A percentile compares a stretch with the other conserved stretches of the same genome.
phyloP scores from a whole-genome alignment of 92 coral and sea anemone species.

The Zoanthus sociatus region DNA sequence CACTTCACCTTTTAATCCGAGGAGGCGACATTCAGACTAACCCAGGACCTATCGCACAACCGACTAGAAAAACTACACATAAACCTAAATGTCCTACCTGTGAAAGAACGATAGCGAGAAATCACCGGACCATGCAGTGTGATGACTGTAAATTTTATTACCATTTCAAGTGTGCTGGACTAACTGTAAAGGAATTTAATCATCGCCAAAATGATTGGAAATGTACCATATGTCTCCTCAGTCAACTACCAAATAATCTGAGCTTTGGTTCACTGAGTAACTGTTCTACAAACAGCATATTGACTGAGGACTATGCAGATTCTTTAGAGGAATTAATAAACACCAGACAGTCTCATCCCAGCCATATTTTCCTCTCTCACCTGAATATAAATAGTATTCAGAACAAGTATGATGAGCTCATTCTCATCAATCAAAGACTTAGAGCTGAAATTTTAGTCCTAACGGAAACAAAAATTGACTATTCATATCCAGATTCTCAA shows the following conservation, averaged over 20 bases:
- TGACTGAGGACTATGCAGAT: conserved; percentile 24
- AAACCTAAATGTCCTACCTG: no score
- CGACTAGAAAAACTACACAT: no score
- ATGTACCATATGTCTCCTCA: not conserved
- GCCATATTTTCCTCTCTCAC: conserved; percentile 52
- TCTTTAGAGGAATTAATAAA: conserved; percentile 38
- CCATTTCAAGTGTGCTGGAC: conserved; percentile 13
- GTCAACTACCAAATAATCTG: conserved; percentile 1
- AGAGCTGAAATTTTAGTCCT: conserved; percentile 50
- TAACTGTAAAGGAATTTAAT: not conserved
- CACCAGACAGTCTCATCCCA: conserved; percentile 40
- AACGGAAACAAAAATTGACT: conserved; percentile 72
- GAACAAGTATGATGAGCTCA: conserved; percentile 65
- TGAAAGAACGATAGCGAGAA: conserved; percentile 12
- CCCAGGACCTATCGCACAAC: no score
- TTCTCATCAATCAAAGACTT: conserved; percentile 45
- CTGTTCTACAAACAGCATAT: no score
- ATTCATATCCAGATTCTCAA: conserved; percentile 56
- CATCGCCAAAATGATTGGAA: not conserved
- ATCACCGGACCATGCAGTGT: no score
- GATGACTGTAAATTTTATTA: conserved; percentile 1
- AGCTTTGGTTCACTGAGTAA: not conserved
- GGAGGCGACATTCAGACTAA: no score
- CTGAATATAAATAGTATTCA: conserved; percentile 64
- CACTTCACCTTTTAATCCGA: no score